These are phyloP conservation scores for Hirtodrosophila trivittata DNA, from an alignment of 2,888 invertebrate genomes.

Conservation along the genomic window DNA sequence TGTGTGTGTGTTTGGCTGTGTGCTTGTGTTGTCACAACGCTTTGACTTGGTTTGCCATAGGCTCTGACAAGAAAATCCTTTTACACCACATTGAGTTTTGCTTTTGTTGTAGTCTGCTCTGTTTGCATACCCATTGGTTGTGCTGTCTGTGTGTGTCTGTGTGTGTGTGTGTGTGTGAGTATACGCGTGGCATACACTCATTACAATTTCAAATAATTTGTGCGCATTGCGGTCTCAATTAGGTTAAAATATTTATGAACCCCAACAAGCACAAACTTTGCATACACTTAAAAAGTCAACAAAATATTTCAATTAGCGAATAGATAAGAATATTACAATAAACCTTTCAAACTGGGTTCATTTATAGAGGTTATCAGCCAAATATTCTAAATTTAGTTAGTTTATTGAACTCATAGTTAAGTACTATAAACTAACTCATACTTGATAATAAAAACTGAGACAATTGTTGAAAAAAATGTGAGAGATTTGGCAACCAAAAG, in stretches of 20 bases:
- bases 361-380: too few species aligned
- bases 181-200: constrained; percentile 28
- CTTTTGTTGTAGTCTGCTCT: constrained; percentile 31
- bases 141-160: constrained; percentile 12
- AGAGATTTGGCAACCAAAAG: too few species aligned
- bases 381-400: too few species aligned
- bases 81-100: constrained; percentile 65
- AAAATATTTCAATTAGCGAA: not conserved
- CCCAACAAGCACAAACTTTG: constrained; percentile 22
- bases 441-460: too few species aligned
- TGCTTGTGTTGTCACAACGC: constrained; percentile 34
- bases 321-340: too few species aligned
- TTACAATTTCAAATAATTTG: constrained; percentile 45
- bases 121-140: constrained; percentile 7
- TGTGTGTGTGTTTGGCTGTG: constrained; percentile 23
- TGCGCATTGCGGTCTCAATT: constrained; percentile 45
- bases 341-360: too few species aligned
- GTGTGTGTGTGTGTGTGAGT: constrained; percentile 10
- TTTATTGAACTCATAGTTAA: too few species aligned
- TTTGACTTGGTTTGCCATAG: constrained; percentile 58
- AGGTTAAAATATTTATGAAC: constrained; percentile 54
- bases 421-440: too few species aligned
- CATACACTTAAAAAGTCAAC: constrained; percentile 14
- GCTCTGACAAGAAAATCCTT: constrained; percentile 74
- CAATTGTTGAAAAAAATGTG: too few species aligned